Evolutionary conservation across 2,888 invertebrate genomes (phyloP).

Genomic region (Disparrhopalites patrizii): DNA sequence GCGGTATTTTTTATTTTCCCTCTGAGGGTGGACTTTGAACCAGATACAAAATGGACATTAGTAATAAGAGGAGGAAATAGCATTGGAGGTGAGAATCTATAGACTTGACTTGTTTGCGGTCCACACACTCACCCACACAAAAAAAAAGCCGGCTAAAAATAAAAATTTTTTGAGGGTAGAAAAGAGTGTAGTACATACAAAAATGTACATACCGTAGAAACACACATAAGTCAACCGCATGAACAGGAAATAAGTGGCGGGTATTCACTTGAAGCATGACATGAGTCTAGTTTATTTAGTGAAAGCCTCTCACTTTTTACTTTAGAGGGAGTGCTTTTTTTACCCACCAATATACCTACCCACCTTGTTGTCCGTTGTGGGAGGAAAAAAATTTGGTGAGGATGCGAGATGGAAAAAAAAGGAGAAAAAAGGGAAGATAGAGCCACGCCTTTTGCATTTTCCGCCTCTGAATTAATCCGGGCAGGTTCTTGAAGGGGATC

Average conservation of each 20-base stretch:
- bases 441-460: slow-evolving; percentile 27
- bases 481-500: too few relatives aligned
- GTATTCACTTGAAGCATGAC: slow-evolving; percentile 15
- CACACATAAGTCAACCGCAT: too few relatives aligned
- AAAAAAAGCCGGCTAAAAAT: not conserved
- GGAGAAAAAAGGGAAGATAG: not conserved
- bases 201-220: too few relatives aligned
- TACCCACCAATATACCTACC: slow-evolving; percentile 6
- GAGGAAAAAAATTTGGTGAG: not conserved
- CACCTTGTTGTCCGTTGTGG: not conserved
- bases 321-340: too few relatives aligned
- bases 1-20: too few relatives aligned
- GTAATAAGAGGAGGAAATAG: too few relatives aligned
- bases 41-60: too few relatives aligned
- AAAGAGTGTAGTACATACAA: too few relatives aligned
- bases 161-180: too few relatives aligned
- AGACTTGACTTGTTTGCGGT: too few relatives aligned
- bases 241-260: not conserved
- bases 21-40: too few relatives aligned
- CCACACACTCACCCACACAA: not conserved
- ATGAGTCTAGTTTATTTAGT: slow-evolving; percentile 13
- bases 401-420: not conserved
- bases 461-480: slow-evolving; percentile 14
- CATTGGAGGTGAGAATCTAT: too few relatives aligned
- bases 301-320: not conserved